A percentile compares a stretch with the other conserved stretches of the same genome.
Evolutionary conservation across 2,888 invertebrate genomes (phyloP).

Genomic region (Andrena marginata): DNA sequence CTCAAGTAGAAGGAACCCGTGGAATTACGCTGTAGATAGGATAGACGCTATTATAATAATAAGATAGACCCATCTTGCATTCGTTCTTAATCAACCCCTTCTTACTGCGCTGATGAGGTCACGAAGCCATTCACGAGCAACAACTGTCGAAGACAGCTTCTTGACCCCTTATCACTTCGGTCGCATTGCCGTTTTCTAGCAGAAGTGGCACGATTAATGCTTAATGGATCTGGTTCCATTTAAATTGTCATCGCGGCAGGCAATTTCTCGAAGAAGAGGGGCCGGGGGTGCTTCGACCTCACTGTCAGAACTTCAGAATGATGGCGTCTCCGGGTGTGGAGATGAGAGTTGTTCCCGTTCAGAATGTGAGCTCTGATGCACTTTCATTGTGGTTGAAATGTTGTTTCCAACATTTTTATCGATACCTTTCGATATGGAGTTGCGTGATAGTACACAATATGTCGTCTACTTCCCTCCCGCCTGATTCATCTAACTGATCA

Average conservation of each 20-base stretch:
- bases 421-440: slow-evolving; percentile 33
- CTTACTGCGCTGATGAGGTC: slow-evolving; percentile 6
- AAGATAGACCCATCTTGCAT: background rate
- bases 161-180: slow-evolving; percentile 24
- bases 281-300: slow-evolving; percentile 30
- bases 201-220: slow-evolving; percentile 46
- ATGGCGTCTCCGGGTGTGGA: slow-evolving; percentile 20
- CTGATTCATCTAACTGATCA: background rate
- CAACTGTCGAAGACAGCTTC: slow-evolving; percentile 33
- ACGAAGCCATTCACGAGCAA: slow-evolving; percentile 2
- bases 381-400: slow-evolving; percentile 70
- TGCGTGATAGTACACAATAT: slow-evolving; percentile 13
- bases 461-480: background rate
- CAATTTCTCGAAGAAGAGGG: slow-evolving; percentile 58
- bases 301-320: slow-evolving; percentile 40
- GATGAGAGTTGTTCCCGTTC: slow-evolving; percentile 27
- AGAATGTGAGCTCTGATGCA: slow-evolving; percentile 32
- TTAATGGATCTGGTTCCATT: slow-evolving; percentile 57
- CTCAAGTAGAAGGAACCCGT: background rate
- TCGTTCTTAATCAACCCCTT: background rate
- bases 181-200: slow-evolving; percentile 44
- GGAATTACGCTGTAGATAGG: background rate
- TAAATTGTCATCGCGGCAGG: slow-evolving; percentile 56
- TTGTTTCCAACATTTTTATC: slow-evolving; percentile 57
- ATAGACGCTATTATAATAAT: background rate